phyloP scores from a whole-genome alignment of 2,797 vertebrate species.

The Cetoscarus ocellatus region DNA sequence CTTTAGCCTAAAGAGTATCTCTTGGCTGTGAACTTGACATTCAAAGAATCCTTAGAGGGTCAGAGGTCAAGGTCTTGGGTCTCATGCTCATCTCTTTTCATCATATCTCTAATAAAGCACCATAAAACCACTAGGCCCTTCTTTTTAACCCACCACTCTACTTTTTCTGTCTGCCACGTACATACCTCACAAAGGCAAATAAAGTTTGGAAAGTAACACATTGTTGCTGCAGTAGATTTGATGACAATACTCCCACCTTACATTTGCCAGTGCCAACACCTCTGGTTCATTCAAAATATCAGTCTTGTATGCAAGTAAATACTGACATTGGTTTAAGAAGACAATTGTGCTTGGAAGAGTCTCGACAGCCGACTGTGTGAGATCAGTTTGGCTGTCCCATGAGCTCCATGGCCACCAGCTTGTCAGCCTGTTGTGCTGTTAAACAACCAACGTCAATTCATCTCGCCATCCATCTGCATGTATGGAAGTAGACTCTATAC shows the following conservation, averaged over 20 bases:
- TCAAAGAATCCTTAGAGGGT: too few relatives aligned
- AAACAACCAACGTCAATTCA: slow-evolving; percentile 64
- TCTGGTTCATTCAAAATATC: slow-evolving; percentile 12
- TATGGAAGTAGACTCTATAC: slow-evolving; percentile 60
- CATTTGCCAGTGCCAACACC: not conserved
- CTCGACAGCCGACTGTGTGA: not conserved
- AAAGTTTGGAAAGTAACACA: not conserved
- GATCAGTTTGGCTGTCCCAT: slow-evolving; percentile 17
- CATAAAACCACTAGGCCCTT: too few relatives aligned
- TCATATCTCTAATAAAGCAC: too few relatives aligned
- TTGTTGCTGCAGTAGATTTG: not conserved
- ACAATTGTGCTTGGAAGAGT: slow-evolving; percentile 61
- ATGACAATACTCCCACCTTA: not conserved
- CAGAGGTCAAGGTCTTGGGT: too few relatives aligned
- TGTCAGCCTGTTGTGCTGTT: slow-evolving; percentile 63
- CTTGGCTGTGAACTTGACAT: too few relatives aligned
- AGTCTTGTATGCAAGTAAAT: slow-evolving; percentile 13
- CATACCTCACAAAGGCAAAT: too few relatives aligned
- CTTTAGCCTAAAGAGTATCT: too few relatives aligned
- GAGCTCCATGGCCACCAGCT: not conserved
- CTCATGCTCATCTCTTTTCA: too few relatives aligned
- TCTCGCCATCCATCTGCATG: slow-evolving; percentile 37
- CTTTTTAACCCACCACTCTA: too few relatives aligned
- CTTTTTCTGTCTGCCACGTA: too few relatives aligned
- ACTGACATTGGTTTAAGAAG: slow-evolving; percentile 37